A percentile compares a stretch with the other conserved stretches of the same genome.
Conservation (phyloP, 2,113 vertebrate genomes). For the Zeus faber region DNA sequence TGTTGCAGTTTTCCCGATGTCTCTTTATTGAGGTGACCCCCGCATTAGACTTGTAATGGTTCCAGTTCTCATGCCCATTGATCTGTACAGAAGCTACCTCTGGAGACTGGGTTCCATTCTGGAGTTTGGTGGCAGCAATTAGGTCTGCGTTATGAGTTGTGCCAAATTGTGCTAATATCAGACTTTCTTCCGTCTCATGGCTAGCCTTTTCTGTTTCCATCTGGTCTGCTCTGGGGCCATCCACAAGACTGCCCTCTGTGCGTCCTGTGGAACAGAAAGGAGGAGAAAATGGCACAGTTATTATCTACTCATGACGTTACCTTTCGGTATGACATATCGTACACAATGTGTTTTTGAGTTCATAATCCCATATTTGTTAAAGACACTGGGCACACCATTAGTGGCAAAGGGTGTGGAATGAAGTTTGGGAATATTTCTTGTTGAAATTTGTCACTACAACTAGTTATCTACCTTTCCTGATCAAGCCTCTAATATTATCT, state of each 20-base stretch:
- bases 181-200: constrained; percentile 91
- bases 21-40: constrained; percentile 74
- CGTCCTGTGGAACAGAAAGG: constrained; percentile 66
- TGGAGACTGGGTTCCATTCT: constrained; percentile 82
- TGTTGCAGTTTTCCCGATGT: constrained; percentile 70
- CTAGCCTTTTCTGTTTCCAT: constrained; percentile 95
- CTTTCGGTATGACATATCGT: no score
- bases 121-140: constrained; percentile 69
- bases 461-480: no score
- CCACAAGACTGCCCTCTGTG: constrained; percentile 88
- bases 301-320: no score
- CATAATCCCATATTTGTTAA: no score
- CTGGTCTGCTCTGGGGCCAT: constrained; percentile 95
- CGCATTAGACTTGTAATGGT: constrained; percentile 70
- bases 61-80: constrained; percentile 79
- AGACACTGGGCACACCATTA: no score
- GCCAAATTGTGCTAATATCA: constrained; percentile 81
- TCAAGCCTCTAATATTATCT: no score
- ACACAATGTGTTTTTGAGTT: no score
- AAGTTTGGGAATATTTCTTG: no score
- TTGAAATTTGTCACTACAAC: no score
- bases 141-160: constrained; percentile 72
- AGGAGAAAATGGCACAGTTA: background rate
- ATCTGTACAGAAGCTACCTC: constrained; percentile 74
- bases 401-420: no score